A percentile compares a stretch with the other conserved stretches of the same genome.
phyloP scores from a whole-genome alignment of 2,113 vertebrate genomes.

The Leptobrachium ailaonicum region DNA sequence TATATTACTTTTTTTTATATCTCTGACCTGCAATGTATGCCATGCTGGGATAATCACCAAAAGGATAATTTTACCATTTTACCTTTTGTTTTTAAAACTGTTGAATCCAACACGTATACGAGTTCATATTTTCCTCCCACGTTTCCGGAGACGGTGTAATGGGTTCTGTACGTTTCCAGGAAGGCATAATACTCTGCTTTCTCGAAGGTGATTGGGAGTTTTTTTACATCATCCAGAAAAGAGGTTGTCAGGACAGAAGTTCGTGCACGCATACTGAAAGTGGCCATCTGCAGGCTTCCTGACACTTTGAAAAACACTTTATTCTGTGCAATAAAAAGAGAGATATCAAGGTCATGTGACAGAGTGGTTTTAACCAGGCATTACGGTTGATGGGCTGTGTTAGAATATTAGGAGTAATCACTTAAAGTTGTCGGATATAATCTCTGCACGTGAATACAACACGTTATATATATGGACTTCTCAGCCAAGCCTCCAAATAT shows the following conservation, averaged over 20 bases:
- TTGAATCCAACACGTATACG: conserved; percentile 80
- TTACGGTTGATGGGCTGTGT: too few species aligned
- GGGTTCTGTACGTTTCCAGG: conserved; percentile 88
- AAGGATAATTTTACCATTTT: conserved; percentile 44
- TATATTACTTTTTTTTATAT: too few species aligned
- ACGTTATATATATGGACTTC: too few species aligned
- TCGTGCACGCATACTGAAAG: conserved; percentile 73
- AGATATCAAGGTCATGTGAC: too few species aligned
- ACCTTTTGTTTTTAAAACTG: conserved; percentile 65
- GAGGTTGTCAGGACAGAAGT: conserved; percentile 62
- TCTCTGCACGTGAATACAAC: too few species aligned
- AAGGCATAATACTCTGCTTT: conserved; percentile 87
- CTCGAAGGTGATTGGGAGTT: conserved; percentile 77
- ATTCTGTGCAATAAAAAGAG: conserved; percentile 54
- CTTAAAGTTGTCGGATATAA: too few species aligned
- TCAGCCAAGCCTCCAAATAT: too few species aligned
- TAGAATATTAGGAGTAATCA: too few species aligned
- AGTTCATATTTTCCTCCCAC: conserved; percentile 85
- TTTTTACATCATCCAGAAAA: conserved; percentile 75
- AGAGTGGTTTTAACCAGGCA: too few species aligned
- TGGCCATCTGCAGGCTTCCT: conserved; percentile 78
- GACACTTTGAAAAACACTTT: conserved; percentile 72
- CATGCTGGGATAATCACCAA: not conserved
- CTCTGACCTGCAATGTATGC: too few species aligned
- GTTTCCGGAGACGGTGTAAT: conserved; percentile 79